A percentile compares a stretch with the other conserved stretches of the same genome.
These are phyloP conservation scores for Lepidocyrtoides sp. DNA, from an alignment of 2,888 invertebrate species.

Conservation along the genomic window DNA sequence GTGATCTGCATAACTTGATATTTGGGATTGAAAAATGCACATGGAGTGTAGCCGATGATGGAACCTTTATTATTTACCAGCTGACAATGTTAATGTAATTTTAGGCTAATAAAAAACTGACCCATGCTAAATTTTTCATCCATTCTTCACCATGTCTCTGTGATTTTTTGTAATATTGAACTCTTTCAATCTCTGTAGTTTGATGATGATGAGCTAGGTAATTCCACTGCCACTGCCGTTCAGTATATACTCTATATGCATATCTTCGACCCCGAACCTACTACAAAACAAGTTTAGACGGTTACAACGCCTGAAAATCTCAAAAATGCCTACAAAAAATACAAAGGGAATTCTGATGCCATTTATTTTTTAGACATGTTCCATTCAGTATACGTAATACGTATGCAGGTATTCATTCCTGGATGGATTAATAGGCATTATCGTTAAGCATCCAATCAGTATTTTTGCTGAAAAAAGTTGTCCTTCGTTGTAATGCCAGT, in stretches of 20 bases:
- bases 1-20: constrained; percentile 21
- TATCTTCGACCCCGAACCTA: too few species aligned
- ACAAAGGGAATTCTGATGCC: neutral
- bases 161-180: neutral
- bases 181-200: neutral
- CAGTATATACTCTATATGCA: neutral
- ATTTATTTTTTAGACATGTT: too few species aligned
- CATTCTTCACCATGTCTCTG: neutral
- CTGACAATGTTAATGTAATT: neutral
- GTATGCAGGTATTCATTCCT: too few species aligned
- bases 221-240: neutral
- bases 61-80: constrained; percentile 42
- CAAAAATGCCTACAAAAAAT: neutral
- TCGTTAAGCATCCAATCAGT: too few species aligned
- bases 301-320: neutral
- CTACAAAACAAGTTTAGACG: neutral
- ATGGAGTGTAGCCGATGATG: too few species aligned
- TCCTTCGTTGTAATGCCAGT: neutral
- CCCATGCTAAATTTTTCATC: neutral
- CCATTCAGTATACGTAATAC: too few species aligned
- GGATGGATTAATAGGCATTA: too few species aligned
- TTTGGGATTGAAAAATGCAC: neutral
- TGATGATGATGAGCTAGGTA: neutral
- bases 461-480: neutral
- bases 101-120: neutral